Evolutionary conservation across 2,888 invertebrate genomes (phyloP).

Genomic region (Lasioglossum oenotherae): DNA sequence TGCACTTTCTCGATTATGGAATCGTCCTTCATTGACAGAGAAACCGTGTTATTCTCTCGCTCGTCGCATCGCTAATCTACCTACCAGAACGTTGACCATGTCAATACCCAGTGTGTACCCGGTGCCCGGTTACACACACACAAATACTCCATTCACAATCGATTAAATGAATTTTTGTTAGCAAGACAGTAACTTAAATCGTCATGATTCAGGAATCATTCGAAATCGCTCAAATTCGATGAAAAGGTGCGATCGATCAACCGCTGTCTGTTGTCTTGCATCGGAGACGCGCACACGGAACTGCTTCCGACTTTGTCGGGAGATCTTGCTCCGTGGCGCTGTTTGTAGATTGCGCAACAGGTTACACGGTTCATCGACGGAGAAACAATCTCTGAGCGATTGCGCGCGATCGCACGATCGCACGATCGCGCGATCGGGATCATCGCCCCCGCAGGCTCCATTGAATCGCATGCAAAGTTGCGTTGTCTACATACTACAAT

Average conservation of each 20-base stretch:
- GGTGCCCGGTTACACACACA: background rate
- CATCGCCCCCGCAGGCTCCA: slow-evolving; percentile 38
- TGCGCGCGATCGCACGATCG: background rate
- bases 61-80: background rate
- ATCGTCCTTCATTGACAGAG: slow-evolving; percentile 36
- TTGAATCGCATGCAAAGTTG: background rate
- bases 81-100: background rate
- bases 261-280: background rate
- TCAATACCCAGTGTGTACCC: background rate
- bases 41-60: slow-evolving; percentile 22
- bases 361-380: slow-evolving; percentile 65
- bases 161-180: too few relatives aligned
- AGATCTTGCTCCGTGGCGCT: slow-evolving; percentile 43
- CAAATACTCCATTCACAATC: background rate
- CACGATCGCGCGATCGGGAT: slow-evolving; percentile 40
- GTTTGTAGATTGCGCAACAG: slow-evolving; percentile 60
- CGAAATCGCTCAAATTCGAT: background rate
- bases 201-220: too few relatives aligned
- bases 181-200: too few relatives aligned
- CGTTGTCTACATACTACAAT: background rate
- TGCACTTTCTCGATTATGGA: slow-evolving; percentile 31
- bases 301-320: slow-evolving; percentile 28
- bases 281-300: background rate
- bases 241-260: background rate
- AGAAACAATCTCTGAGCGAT: slow-evolving; percentile 54